Percentiles rank a stretch among this genome's conserved stretches.
Conservation (phyloP, 2,113 vertebrate genomes). For the Centrocercus urophasianus region DNA sequence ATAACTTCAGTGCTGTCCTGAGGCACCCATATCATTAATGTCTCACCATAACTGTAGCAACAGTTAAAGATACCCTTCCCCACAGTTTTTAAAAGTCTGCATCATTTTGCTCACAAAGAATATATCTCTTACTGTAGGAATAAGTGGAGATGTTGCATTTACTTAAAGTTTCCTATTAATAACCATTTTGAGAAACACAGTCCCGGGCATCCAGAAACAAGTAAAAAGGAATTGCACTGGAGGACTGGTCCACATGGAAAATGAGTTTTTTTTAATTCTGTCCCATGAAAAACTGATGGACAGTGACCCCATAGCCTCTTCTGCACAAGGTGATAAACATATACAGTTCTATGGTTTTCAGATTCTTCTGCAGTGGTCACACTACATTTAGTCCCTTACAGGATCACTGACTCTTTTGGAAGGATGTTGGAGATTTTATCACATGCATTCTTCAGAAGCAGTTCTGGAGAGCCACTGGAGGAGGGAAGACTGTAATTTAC, state of each 20-base stretch:
- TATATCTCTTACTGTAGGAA: neutral
- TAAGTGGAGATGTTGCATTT: neutral
- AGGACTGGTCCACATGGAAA: neutral
- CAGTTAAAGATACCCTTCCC: neutral
- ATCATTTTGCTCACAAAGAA: neutral
- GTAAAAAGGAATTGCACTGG: neutral
- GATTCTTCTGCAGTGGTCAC: too few species aligned
- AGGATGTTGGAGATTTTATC: too few species aligned
- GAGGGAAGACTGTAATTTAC: too few species aligned
- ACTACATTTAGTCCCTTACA: too few species aligned
- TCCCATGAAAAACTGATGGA: neutral
- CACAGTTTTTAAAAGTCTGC: neutral
- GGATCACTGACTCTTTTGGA: too few species aligned
- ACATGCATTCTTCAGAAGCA: too few species aligned
- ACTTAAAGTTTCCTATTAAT: neutral
- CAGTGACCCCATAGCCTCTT: neutral
- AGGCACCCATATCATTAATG: slow-evolving; percentile 12
- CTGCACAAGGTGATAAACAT: neutral
- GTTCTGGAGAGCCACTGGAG: too few species aligned
- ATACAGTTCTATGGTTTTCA: too few species aligned
- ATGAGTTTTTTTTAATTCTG: neutral
- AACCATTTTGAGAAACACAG: neutral
- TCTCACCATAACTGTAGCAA: neutral
- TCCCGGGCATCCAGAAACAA: neutral
- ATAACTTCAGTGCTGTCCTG: neutral